phyloP scores from a whole-genome alignment of 1,140 invertebrate species.

The Hydropsyche tenuis region DNA sequence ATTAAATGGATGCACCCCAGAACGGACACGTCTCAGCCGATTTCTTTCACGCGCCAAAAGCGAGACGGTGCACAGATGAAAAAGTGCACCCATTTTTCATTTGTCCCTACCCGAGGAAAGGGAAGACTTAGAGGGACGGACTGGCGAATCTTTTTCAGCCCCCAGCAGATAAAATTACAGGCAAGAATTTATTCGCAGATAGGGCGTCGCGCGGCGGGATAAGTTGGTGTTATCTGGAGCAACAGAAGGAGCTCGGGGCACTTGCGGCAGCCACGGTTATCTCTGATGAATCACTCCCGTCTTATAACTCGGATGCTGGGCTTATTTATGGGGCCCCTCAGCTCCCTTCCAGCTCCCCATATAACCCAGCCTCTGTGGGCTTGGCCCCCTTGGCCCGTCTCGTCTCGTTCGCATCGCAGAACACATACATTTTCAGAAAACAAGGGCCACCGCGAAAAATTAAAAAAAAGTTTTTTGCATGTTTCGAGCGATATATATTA shows the following conservation, averaged over 20 bases:
- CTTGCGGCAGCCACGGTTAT: constrained; percentile 39
- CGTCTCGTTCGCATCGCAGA: too few species aligned
- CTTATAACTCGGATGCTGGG: constrained; percentile 41
- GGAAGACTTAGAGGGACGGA: not conserved
- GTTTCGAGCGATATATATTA: too few species aligned
- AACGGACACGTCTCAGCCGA: too few species aligned
- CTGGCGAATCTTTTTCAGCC: constrained; percentile 23
- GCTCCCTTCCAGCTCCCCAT: not conserved
- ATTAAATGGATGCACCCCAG: too few species aligned
- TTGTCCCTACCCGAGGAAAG: not conserved
- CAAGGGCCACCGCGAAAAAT: too few species aligned
- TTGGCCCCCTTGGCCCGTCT: too few species aligned
- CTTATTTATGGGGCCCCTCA: constrained; percentile 34
- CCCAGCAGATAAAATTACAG: constrained; percentile 38
- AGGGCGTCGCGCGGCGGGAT: constrained; percentile 30
- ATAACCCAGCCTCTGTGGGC: not conserved
- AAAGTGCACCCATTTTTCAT: constrained; percentile 23
- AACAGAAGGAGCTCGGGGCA: constrained; percentile 41
- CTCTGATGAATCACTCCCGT: constrained; percentile 42
- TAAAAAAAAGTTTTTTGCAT: too few species aligned
- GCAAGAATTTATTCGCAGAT: constrained; percentile 39
- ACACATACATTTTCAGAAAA: too few species aligned
- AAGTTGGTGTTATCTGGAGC: constrained; percentile 38
- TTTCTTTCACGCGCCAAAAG: not conserved
- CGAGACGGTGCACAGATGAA: constrained; percentile 7